Percentiles rank a stretch among this genome's conserved stretches.
These are phyloP conservation scores for Aphaenogaster ashmeadi DNA, from an alignment of 1,140 invertebrate genomes.

Conservation along the genomic window DNA sequence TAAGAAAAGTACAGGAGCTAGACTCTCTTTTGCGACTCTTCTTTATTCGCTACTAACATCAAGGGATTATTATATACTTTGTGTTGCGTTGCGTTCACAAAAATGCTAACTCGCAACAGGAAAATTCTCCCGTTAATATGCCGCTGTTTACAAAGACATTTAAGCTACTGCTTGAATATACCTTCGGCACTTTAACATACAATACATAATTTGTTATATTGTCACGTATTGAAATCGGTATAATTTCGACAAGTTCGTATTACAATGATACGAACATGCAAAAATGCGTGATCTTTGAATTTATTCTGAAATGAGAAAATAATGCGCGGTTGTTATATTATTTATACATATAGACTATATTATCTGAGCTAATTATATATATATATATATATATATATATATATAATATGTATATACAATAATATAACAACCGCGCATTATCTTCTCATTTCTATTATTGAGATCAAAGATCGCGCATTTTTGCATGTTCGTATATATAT, in stretches of 20 bases:
- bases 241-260: background rate
- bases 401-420: too few species aligned
- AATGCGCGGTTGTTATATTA: background rate
- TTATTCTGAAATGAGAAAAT: background rate
- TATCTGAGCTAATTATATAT: background rate
- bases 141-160: conserved; percentile 13
- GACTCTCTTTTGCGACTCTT: conserved; percentile 64
- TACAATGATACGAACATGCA: background rate
- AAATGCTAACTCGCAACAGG: conserved; percentile 24
- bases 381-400: background rate
- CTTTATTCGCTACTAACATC: conserved; percentile 73
- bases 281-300: background rate
- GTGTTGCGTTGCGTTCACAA: conserved; percentile 15
- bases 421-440: background rate
- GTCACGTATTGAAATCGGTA: background rate
- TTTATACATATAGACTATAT: background rate
- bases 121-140: background rate
- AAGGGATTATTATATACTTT: conserved; percentile 75
- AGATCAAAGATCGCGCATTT: too few species aligned
- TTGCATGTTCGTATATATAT: too few species aligned
- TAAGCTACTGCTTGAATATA: background rate
- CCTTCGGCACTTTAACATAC: background rate
- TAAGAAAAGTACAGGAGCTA: conserved; percentile 65
- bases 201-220: conserved; percentile 19
- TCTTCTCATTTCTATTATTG: too few species aligned